Conservation (phyloP, 2,797 vertebrate species). For the Cuniculus paca region DNA sequence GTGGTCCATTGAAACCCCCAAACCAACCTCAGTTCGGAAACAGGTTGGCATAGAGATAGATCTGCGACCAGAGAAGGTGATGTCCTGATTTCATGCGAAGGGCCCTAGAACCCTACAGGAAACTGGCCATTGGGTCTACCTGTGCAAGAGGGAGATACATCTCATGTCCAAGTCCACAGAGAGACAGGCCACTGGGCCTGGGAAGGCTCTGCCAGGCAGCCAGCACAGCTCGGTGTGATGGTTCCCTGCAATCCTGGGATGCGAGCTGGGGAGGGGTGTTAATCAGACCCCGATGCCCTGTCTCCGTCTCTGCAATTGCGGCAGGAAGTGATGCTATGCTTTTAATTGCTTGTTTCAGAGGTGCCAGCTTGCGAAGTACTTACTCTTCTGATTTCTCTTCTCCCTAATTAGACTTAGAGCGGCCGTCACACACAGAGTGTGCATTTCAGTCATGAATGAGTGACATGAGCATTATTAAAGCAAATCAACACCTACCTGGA, state of each 20-base stretch:
- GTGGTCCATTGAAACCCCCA: background rate
- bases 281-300: background rate
- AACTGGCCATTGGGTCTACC: background rate
- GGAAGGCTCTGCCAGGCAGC: fast-evolving
- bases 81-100: fast-evolving
- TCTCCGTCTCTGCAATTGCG: fast-evolving
- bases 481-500: conserved; percentile 44
- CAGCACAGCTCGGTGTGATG: fast-evolving
- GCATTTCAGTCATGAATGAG: background rate
- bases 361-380: background rate
- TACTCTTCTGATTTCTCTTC: background rate
- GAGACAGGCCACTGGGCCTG: background rate
- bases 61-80: background rate
- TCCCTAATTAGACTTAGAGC: background rate
- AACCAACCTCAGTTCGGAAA: background rate
- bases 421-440: background rate
- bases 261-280: fast-evolving
- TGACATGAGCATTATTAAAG: conserved; percentile 23
- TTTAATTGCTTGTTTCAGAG: conserved; percentile 33
- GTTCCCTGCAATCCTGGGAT: background rate
- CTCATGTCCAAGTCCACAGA: fast-evolving
- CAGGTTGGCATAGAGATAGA: fast-evolving
- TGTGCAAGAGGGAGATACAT: fast-evolving
- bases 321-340: background rate
- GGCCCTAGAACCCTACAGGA: background rate